Percentiles rank a stretch among this genome's conserved stretches.
These are phyloP conservation scores for Garra rufa DNA, from an alignment of 2,113 vertebrate genomes.

Conservation along the genomic window DNA sequence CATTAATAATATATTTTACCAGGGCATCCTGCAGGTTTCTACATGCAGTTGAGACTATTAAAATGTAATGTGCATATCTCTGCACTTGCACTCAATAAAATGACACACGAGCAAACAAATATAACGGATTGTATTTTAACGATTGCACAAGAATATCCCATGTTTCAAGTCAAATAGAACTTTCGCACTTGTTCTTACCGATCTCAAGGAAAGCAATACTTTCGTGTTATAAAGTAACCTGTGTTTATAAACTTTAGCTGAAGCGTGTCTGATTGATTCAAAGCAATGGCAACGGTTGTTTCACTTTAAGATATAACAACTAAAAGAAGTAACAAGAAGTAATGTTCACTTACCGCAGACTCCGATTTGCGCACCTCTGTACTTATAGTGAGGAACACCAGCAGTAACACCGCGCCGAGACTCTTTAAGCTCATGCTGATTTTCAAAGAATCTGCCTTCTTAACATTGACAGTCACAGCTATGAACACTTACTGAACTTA, in stretches of 20 bases:
- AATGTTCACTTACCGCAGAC: conserved; percentile 72
- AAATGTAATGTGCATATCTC: conserved; percentile 51
- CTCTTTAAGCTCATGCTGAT: conserved; percentile 70
- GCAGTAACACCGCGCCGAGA: conserved; percentile 65
- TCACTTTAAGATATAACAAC: not conserved
- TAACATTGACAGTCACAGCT: conserved; percentile 60
- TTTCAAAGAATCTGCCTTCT: conserved; percentile 67
- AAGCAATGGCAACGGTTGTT: not conserved
- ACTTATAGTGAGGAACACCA: conserved; percentile 70
- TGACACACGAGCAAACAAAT: not conserved
- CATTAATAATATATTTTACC: not conserved
- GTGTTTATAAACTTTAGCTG: conserved; percentile 35
- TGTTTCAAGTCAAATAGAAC: not conserved
- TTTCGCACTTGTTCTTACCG: not conserved
- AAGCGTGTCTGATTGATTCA: not conserved
- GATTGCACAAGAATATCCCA: not conserved
- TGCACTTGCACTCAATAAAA: conserved; percentile 2
- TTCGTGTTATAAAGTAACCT: conserved; percentile 17
- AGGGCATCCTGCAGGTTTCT: conserved; percentile 56
- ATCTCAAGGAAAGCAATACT: not conserved
- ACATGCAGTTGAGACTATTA: conserved; percentile 47
- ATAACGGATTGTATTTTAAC: not conserved
- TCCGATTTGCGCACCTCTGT: conserved; percentile 66
- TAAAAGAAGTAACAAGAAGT: not conserved
- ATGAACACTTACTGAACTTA: conserved; percentile 52